These are phyloP conservation scores for Petrocephalus schoutedeni DNA, from an alignment of 2,797 vertebrate genomes.

Conservation along the genomic window DNA sequence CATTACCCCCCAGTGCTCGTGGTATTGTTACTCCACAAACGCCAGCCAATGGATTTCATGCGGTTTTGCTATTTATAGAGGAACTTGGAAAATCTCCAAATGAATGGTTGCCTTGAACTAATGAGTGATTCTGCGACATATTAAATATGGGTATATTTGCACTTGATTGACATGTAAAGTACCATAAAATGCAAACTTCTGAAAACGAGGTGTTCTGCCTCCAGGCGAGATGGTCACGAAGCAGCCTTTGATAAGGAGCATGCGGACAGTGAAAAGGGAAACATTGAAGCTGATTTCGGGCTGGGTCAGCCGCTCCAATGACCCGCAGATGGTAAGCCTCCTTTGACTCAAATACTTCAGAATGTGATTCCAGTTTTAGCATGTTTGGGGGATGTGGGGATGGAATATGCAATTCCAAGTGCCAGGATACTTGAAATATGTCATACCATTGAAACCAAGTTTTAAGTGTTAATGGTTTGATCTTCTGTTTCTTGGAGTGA, in stretches of 20 bases:
- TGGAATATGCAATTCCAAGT: background rate
- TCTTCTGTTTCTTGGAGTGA: background rate
- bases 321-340: conserved; percentile 89
- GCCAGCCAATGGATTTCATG: conserved; percentile 1
- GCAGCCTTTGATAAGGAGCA: conserved; percentile 90
- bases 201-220: background rate
- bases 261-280: conserved; percentile 95
- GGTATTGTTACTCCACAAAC: background rate
- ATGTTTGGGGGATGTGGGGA: background rate
- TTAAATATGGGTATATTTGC: background rate
- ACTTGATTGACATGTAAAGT: background rate
- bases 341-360: background rate
- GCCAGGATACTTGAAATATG: background rate
- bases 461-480: background rate
- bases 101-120: background rate
- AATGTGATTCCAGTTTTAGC: background rate
- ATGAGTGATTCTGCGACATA: background rate
- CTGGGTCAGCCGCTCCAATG: conserved; percentile 93
- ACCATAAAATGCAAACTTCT: background rate
- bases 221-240: conserved; percentile 96
- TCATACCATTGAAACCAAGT: background rate
- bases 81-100: background rate
- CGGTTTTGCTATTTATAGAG: background rate
- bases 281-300: conserved; percentile 93
- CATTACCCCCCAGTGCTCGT: background rate